Evolutionary conservation across 2,113 vertebrate genomes (phyloP), one percentile per base, ranked within the genome.

Genomic region (Nansenia antarctica): DNA sequence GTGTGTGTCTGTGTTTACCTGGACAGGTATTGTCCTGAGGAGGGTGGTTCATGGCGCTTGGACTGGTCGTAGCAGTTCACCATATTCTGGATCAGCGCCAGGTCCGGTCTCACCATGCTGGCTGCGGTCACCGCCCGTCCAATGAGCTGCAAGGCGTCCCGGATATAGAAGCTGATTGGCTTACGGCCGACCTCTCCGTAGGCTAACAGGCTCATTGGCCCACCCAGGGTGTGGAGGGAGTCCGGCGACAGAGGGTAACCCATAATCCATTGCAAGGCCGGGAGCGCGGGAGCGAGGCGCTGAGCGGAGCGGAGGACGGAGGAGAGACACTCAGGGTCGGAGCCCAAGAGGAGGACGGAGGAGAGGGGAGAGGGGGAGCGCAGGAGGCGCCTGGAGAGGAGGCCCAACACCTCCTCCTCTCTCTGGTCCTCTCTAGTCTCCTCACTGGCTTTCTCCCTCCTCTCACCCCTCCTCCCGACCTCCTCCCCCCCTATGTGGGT

Each of bases 201-300:
- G 0, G 97, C 97, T 60, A 99, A 73, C 4, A 99, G 85, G 22
- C 97, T 95, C 0, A 87, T 87, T 0, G 97, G 96, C 74, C 98
- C 88, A 5, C 94, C 95, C 0, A 94, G 80, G 0, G 93, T 94
- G 80, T 95, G 95, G 68, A 98, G 90, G 0, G 93, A 93, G 0
- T 91, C 81, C 0, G 94, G 77, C 0, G 92, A 91, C 69, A 97
- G 86, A 0, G 96, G 96, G 5, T 94, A 93, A 73, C 96, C 97
- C 92, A 97, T 90, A 74, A 99, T 73, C 97, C 97, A 98, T 74
- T 91, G 94, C 42, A 96, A 83, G 0, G 95, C 92, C 0, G 92
- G 94, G 0, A 69, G 79, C 0, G 78, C 74, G 26, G 95, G 80
- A 12, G 93, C 90, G 9, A 89, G 30, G 12, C 89, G 87, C 22